Evolutionary conservation across 2,113 vertebrate genomes (phyloP).

Genomic region (Steatornis caripensis): DNA sequence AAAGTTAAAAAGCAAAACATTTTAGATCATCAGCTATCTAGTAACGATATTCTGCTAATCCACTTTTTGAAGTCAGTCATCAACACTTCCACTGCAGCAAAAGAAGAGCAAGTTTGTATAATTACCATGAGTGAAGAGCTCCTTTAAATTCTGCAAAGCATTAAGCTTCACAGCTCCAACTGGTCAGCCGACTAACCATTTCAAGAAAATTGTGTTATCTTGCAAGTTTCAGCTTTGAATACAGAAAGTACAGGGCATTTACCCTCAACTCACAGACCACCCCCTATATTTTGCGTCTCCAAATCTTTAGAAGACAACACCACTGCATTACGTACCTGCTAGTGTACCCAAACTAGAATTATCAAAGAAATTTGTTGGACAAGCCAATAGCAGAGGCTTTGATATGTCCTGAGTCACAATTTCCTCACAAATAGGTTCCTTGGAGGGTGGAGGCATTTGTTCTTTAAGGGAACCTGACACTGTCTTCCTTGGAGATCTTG

Average conservation of each 20-base stretch:
- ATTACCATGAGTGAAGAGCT: neutral
- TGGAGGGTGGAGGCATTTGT: neutral
- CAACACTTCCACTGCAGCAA: neutral
- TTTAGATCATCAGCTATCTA: neutral
- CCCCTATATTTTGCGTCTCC: neutral
- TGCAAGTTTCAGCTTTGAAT: neutral
- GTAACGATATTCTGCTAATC: neutral
- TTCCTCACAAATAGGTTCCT: neutral
- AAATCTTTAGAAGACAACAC: neutral
- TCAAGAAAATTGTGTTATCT: neutral
- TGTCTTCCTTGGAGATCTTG: conserved; percentile 41
- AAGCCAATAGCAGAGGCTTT: neutral
- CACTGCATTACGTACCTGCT: neutral
- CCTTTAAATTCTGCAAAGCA: neutral
- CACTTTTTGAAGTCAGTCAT: neutral
- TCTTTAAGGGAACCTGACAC: neutral
- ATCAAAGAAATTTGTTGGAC: conserved; percentile 57
- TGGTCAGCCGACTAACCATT: neutral
- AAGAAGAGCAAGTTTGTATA: neutral
- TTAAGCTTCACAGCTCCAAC: neutral
- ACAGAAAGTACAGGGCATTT: neutral
- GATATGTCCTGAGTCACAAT: neutral
- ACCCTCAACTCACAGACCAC: neutral
- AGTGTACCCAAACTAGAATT: conserved; percentile 31
- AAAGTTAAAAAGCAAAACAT: neutral